These are phyloP conservation scores for Seriola quinqueradiata DNA, from an alignment of 2,113 vertebrate genomes.

Conservation along the genomic window DNA sequence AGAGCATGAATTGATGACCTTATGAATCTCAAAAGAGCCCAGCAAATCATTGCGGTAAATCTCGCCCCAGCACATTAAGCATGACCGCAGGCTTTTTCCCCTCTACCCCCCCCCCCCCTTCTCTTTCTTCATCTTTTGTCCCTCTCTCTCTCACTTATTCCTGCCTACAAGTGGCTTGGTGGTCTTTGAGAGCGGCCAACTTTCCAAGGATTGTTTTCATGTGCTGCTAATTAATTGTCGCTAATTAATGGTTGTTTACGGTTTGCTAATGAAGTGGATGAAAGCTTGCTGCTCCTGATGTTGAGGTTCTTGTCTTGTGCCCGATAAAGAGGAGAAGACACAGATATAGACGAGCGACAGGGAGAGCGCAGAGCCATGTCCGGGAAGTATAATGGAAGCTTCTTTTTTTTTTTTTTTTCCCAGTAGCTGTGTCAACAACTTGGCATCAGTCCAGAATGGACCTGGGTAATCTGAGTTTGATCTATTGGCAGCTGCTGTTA, in stretches of 20 bases:
- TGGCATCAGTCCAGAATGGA: constrained; percentile 53
- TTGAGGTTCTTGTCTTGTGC: constrained; percentile 48
- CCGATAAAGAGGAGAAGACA: constrained; percentile 30
- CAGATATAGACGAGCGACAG: constrained; percentile 8
- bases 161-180: constrained; percentile 33
- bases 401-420: constrained; percentile 30
- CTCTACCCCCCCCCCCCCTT: not conserved
- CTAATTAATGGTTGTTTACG: constrained; percentile 76
- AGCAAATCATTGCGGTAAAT: constrained; percentile 74
- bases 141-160: constrained; percentile 12
- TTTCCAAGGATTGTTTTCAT: constrained; percentile 69
- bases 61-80: constrained; percentile 71
- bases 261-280: constrained; percentile 74
- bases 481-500: constrained; percentile 50
- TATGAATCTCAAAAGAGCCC: constrained; percentile 74
- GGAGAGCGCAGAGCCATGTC: constrained; percentile 6
- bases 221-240: constrained; percentile 68
- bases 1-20: constrained; percentile 77
- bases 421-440: constrained; percentile 58
- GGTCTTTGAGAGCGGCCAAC: constrained; percentile 46
- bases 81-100: constrained; percentile 64
- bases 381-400: constrained; percentile 26
- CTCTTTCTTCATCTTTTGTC: constrained; percentile 39
- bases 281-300: constrained; percentile 60
- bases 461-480: constrained; percentile 53